phyloP scores from a whole-genome alignment of 2,113 vertebrate genomes.

The Pampusana beccarii region DNA sequence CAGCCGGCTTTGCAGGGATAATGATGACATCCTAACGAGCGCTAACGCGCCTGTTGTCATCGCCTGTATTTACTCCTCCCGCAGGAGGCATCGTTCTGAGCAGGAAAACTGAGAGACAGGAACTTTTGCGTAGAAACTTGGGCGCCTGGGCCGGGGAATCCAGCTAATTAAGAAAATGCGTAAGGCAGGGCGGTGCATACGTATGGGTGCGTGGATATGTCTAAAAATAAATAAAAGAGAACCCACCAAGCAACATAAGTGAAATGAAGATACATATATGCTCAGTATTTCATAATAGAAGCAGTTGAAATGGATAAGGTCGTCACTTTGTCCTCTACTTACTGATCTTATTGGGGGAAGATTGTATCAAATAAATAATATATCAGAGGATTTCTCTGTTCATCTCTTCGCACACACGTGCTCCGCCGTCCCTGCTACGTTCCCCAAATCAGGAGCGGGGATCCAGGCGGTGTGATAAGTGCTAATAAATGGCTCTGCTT shows the following conservation, averaged over 20 bases:
- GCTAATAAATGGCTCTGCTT: constrained; percentile 67
- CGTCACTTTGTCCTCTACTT: constrained; percentile 53
- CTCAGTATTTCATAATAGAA: not conserved
- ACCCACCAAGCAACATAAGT: not conserved
- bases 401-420: accelerated
- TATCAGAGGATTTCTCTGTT: constrained; percentile 54
- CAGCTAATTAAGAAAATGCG: accelerated
- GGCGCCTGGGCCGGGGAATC: not conserved
- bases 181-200: accelerated
- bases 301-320: constrained; percentile 51
- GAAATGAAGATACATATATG: not conserved
- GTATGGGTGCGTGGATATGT: accelerated
- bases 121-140: constrained; percentile 34
- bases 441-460: constrained; percentile 20
- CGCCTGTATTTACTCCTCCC: constrained; percentile 85
- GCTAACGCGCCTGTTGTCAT: constrained; percentile 84
- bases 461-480: constrained; percentile 37
- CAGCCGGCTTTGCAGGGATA: constrained; percentile 80
- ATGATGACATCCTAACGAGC: constrained; percentile 87
- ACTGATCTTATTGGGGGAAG: constrained; percentile 63
- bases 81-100: constrained; percentile 77
- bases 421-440: not conserved
- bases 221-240: not conserved
- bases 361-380: constrained; percentile 75
- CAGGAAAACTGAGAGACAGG: constrained; percentile 44